Conservation (phyloP, 2,113 vertebrate species). For the Ahaetulla prasina region DNA sequence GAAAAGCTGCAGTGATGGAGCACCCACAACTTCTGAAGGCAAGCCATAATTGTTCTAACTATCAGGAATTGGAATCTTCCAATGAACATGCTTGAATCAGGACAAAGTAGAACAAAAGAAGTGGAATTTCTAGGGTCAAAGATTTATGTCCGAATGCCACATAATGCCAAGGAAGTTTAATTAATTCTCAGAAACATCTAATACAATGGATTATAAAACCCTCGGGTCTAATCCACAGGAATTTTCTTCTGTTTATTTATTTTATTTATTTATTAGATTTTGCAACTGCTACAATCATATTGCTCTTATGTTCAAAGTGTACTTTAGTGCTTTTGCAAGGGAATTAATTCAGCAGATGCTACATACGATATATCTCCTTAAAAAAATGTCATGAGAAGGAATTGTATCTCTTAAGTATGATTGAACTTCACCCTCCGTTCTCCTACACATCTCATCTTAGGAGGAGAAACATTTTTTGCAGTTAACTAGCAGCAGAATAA, state of each 20-base stretch:
- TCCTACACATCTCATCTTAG: not conserved
- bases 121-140: not conserved
- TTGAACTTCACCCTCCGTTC: not conserved
- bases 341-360: not conserved
- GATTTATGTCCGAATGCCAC: not conserved
- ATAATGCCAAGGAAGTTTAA: not conserved
- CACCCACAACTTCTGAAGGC: not conserved
- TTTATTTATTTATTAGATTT: not conserved
- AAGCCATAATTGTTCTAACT: not conserved
- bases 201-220: not conserved
- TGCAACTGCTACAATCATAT: not conserved
- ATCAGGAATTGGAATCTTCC: not conserved
- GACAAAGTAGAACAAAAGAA: not conserved
- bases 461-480: not conserved
- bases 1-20: too few relatives aligned
- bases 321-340: not conserved
- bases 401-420: not conserved
- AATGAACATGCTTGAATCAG: not conserved
- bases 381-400: not conserved
- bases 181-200: not conserved
- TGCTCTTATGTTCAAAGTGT: not conserved
- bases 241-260: not conserved
- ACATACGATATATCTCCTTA: too few relatives aligned
- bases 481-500: not conserved
- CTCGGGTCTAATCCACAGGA: not conserved